Base-by-base conservation (phyloP, 1,140 invertebrate species). In the Grapholita molesta region DNA sequence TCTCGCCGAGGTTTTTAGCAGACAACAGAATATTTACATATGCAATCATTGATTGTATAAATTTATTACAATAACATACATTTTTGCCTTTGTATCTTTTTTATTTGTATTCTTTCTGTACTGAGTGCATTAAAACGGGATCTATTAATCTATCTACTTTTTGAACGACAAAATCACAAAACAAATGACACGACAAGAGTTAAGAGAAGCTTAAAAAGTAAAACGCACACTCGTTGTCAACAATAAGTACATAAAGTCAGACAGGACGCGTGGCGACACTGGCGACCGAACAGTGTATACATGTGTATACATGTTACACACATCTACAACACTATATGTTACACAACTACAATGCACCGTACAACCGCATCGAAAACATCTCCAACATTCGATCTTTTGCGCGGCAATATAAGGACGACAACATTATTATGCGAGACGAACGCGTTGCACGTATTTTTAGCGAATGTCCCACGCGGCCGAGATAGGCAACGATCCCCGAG, bases 371-470 rank as follows among this genome's bases (percentile, higher is more conserved):
- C 42, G 42, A 18, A 9, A 3, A n/a, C 18, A 18, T 48, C 15
- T 48, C 42, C 42, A 48, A 21, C 42, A 18, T 48, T 48, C 42
- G 18, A 48, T 48, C 42, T 48, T 48, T 48, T 48, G 42, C 42
- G 21, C 42, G 42, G 42, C 42, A 48, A 48, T 48, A 30, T 28
- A 61, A 61, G 55, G 55, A 61, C 55, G 12, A 61, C 15, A 11
- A 30, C 55, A 78, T 84, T 80, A 73, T 72, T 76, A 84, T 78
- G 79, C 77, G 55, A 28, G 38, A 61, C 70, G 64, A 33, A 32
- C 70, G 71, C 52, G 64, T 42, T 74, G 78, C 75, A 74, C 78
- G 76, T 85, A 86, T 85, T 81, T 86, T 85, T 85, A 85, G 80
- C 77, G 78, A 79, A 75, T 75, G 77, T 82, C 78, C 78, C 76